These are phyloP conservation scores for Poeciliopsis gracilis DNA, from an alignment of 2,797 vertebrate genomes.

Conservation along the genomic window DNA sequence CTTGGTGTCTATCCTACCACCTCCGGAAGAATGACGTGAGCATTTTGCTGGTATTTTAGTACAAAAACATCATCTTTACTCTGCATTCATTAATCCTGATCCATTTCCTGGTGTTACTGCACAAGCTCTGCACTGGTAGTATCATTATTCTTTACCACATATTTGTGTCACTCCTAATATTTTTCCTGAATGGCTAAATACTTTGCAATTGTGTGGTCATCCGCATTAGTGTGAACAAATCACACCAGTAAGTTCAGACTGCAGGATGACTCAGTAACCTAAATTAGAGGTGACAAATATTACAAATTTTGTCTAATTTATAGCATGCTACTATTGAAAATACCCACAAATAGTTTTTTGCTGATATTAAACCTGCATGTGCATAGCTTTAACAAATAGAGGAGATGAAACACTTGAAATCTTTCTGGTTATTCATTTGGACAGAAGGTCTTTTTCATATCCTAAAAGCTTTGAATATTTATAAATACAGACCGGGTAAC, in stretches of 20 bases:
- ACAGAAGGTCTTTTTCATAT: neutral
- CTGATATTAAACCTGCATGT: neutral
- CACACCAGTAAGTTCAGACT: neutral
- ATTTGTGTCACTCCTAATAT: neutral
- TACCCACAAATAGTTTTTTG: neutral
- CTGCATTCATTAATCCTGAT: neutral
- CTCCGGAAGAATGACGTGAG: neutral
- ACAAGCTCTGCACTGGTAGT: neutral
- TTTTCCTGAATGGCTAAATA: neutral
- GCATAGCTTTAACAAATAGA: neutral
- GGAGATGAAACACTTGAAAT: neutral
- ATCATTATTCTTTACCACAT: neutral
- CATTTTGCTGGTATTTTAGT: neutral
- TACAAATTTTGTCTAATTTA: neutral
- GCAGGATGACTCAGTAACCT: neutral
- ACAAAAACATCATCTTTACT: neutral
- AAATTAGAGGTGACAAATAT: neutral
- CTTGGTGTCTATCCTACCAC: neutral
- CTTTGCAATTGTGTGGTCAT: neutral
- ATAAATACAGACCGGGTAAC: constrained; percentile 6
- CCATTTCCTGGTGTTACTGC: neutral
- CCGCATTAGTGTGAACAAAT: neutral
- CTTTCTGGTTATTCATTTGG: neutral
- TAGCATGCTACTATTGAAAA: too few species aligned
- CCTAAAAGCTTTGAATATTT: neutral